Conservation (phyloP, 2,113 vertebrate genomes). For the Podarcis raffonei region DNA sequence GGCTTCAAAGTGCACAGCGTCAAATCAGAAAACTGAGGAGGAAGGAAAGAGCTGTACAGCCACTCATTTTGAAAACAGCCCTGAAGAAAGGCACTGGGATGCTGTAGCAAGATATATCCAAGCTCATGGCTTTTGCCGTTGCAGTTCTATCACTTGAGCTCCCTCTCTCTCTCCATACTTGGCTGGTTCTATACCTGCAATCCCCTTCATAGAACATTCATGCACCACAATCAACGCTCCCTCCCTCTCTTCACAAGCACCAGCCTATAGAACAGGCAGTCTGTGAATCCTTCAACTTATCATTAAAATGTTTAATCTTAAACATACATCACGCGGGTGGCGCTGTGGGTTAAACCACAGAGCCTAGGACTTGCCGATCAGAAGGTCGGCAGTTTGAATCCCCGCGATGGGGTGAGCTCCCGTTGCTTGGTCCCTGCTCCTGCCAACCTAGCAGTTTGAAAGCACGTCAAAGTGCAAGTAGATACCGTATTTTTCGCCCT, state of each 20-base stretch:
- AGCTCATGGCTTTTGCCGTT: not conserved
- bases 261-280: not conserved
- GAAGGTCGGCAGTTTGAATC: too few relatives aligned
- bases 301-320: not conserved
- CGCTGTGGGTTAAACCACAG: too few relatives aligned
- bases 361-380: too few relatives aligned
- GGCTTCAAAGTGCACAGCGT: too few relatives aligned
- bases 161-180: not conserved
- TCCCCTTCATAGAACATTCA: not conserved
- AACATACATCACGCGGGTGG: too few relatives aligned
- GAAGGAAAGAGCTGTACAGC: not conserved
- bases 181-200: not conserved
- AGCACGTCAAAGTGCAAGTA: too few relatives aligned
- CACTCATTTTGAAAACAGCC: not conserved
- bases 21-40: not conserved
- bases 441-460: too few relatives aligned
- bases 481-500: too few relatives aligned
- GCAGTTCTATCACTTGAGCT: too few relatives aligned
- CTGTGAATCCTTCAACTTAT: not conserved
- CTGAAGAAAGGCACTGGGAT: not conserved
- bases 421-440: too few relatives aligned
- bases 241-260: not conserved
- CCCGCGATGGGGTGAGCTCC: too few relatives aligned
- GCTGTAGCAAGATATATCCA: not conserved
- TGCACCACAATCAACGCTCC: not conserved